A percentile compares a stretch with the other conserved stretches of the same genome.
These are phyloP conservation scores for Coregonus clupeaformis DNA, from an alignment of 2,113 vertebrate species.

Conservation along the genomic window DNA sequence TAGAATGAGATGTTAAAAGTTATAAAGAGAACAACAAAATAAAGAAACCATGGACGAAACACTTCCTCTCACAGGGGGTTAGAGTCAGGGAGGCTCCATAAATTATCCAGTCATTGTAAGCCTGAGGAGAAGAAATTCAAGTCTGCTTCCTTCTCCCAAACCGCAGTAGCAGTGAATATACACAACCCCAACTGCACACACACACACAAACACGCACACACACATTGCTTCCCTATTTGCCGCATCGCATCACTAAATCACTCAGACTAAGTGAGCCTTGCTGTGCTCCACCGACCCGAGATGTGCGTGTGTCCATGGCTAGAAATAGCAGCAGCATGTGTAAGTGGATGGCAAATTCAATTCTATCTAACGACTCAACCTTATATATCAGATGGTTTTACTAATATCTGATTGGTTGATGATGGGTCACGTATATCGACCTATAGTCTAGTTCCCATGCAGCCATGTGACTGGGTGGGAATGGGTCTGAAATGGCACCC, in stretches of 20 bases:
- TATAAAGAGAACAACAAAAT: not conserved
- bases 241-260: slow-evolving; percentile 24
- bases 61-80: not conserved
- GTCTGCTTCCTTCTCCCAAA: slow-evolving; percentile 24
- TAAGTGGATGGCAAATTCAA: slow-evolving; percentile 42
- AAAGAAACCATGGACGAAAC: not conserved
- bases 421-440: not conserved
- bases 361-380: slow-evolving; percentile 47
- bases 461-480: too few species aligned
- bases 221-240: not conserved
- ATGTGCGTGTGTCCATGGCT: not conserved
- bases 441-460: too few species aligned
- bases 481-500: too few species aligned
- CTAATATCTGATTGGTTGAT: slow-evolving; percentile 11
- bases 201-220: too few species aligned
- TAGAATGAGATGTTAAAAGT: not conserved
- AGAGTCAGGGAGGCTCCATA: slow-evolving; percentile 14
- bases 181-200: not conserved
- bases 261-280: not conserved
- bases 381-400: not conserved
- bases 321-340: slow-evolving; percentile 42
- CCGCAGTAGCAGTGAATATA: slow-evolving; percentile 27
- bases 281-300: not conserved
- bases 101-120: slow-evolving; percentile 42
- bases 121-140: slow-evolving; percentile 3